Evolutionary conservation across 2,797 vertebrate species (phyloP).

Genomic region (Melanogrammus aeglefinus): DNA sequence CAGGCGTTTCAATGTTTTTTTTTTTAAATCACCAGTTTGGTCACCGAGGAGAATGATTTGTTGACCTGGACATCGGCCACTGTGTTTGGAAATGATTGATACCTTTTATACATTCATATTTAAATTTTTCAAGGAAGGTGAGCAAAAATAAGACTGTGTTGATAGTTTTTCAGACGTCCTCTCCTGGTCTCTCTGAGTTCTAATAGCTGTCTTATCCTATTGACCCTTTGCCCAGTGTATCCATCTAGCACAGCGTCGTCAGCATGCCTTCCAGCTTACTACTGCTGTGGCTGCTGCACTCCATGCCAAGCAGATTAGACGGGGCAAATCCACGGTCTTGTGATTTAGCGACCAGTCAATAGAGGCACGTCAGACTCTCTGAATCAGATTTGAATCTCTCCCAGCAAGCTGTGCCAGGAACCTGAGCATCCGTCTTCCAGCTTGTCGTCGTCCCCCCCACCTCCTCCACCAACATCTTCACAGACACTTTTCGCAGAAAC

Average conservation of each 20-base stretch:
- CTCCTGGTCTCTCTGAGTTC: not conserved
- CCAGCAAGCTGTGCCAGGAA: not conserved
- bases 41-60: too few species aligned
- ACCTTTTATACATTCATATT: not conserved
- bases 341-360: slow-evolving; percentile 41
- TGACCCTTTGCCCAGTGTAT: not conserved
- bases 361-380: slow-evolving; percentile 17
- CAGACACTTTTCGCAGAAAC: not conserved
- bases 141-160: not conserved
- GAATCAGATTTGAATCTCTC: slow-evolving; percentile 33
- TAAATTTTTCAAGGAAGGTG: too few species aligned
- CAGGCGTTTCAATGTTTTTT: slow-evolving; percentile 36
- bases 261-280: slow-evolving; percentile 17
- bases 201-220: not conserved
- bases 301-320: slow-evolving; percentile 21
- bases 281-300: slow-evolving; percentile 14
- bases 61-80: too few species aligned
- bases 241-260: slow-evolving; percentile 6
- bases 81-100: not conserved
- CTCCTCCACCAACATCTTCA: not conserved
- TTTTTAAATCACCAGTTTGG: not conserved
- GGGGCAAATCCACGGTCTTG: slow-evolving; percentile 26
- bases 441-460: not conserved
- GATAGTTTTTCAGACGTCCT: not conserved
- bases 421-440: not conserved